phyloP scores from a whole-genome alignment of 2,888 invertebrate species.

The Amphipyra berbera region DNA sequence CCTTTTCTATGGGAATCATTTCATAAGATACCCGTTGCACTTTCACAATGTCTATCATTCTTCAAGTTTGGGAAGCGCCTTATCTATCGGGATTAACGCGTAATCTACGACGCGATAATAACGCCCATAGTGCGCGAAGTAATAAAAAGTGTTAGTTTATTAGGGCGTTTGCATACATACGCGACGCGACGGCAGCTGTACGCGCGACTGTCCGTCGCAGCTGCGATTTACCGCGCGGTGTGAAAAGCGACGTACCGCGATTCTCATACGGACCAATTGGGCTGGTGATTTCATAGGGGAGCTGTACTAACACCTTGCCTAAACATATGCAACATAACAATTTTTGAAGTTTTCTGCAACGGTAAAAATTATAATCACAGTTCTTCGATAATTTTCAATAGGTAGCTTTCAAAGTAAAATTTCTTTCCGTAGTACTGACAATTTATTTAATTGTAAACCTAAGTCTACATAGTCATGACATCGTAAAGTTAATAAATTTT shows the following conservation, averaged over 20 bases:
- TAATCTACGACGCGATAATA: conserved; percentile 62
- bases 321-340: conserved; percentile 53
- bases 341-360: conserved; percentile 8
- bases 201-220: conserved; percentile 72
- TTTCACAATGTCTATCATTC: conserved; percentile 31
- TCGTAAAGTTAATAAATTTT: too few relatives aligned
- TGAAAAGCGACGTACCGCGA: conserved; percentile 80
- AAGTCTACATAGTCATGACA: too few relatives aligned
- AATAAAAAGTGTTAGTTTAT: conserved; percentile 87
- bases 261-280: conserved; percentile 82
- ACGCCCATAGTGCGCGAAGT: conserved; percentile 65
- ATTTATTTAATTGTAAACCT: too few relatives aligned
- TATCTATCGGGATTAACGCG: conserved; percentile 57
- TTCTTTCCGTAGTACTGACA: too few relatives aligned
- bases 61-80: conserved; percentile 38
- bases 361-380: background rate
- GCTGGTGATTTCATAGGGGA: conserved; percentile 76
- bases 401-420: background rate
- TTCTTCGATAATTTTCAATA: background rate
- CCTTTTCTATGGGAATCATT: conserved; percentile 33
- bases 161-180: conserved; percentile 87
- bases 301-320: conserved; percentile 74
- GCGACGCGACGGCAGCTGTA: conserved; percentile 76
- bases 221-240: conserved; percentile 79
- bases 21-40: conserved; percentile 1